Evolutionary conservation across 2,888 invertebrate species (phyloP).

Genomic region (Apocheima hispidaria): DNA sequence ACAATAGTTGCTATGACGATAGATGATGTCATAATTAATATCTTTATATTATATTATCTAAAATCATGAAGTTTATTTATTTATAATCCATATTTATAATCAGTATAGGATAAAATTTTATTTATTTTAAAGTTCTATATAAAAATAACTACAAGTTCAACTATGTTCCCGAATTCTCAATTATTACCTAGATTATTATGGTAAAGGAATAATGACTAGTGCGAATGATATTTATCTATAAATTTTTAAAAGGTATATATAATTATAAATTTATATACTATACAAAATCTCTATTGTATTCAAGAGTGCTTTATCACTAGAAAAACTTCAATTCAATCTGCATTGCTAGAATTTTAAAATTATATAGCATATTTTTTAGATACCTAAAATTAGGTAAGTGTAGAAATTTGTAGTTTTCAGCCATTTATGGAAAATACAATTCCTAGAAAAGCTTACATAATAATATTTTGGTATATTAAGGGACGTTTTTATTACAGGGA

Average conservation of each 20-base stretch:
- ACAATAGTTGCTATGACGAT: no score
- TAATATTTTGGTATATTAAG: conserved; percentile 21
- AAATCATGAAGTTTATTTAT: no score
- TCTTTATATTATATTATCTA: no score
- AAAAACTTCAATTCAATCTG: conserved; percentile 31
- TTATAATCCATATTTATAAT: no score
- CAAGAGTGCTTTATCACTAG: conserved; percentile 5
- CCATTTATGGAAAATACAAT: conserved; percentile 14
- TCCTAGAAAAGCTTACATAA: conserved; percentile 23
- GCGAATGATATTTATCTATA: background rate
- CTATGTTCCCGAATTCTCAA: conserved; percentile 55
- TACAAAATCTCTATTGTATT: background rate
- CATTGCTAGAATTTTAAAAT: conserved; percentile 25
- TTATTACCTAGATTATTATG: conserved; percentile 5
- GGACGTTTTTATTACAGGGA: conserved; percentile 27
- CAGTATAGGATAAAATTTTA: no score
- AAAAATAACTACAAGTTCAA: conserved; percentile 62
- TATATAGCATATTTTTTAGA: conserved; percentile 1
- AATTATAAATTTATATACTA: background rate
- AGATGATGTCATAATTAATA: no score
- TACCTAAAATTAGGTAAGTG: background rate
- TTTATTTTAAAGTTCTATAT: conserved; percentile 47
- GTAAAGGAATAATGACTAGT: background rate
- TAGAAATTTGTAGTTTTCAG: conserved; percentile 6
- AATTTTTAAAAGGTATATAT: background rate